Evolutionary conservation across 2,113 vertebrate genomes (phyloP).

Genomic region (Acanthisitta chloris): DNA sequence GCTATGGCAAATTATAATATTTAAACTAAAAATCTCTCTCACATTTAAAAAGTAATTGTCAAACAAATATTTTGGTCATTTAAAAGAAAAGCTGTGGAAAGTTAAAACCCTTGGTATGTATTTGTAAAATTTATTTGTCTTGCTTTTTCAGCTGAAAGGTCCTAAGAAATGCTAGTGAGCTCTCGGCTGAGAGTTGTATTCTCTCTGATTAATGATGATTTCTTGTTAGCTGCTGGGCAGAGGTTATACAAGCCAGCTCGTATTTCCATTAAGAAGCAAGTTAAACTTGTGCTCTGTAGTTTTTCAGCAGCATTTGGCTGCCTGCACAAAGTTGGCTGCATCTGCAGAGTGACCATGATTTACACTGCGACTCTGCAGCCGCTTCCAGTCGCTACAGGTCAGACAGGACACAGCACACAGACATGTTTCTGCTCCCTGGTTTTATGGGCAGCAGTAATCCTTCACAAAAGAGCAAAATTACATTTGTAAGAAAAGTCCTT

Average conservation of each 20-base stretch:
- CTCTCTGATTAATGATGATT: background rate
- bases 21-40: background rate
- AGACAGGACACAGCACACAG: background rate
- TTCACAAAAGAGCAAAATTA: background rate
- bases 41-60: background rate
- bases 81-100: background rate
- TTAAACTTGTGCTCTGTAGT: background rate
- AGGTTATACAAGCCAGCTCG: background rate
- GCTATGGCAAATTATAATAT: background rate
- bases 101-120: background rate
- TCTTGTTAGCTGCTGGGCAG: conserved; percentile 3
- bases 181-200: background rate
- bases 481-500: background rate
- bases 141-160: background rate
- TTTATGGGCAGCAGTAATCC: background rate
- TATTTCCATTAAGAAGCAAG: background rate
- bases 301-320: background rate
- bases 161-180: background rate
- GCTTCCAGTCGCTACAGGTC: background rate
- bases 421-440: background rate
- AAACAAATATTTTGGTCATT: background rate
- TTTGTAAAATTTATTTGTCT: background rate
- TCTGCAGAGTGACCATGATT: background rate
- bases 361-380: background rate
- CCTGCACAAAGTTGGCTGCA: background rate